Evolutionary conservation across 2,797 vertebrate genomes (phyloP).

Genomic region (Furcifer pardalis): DNA sequence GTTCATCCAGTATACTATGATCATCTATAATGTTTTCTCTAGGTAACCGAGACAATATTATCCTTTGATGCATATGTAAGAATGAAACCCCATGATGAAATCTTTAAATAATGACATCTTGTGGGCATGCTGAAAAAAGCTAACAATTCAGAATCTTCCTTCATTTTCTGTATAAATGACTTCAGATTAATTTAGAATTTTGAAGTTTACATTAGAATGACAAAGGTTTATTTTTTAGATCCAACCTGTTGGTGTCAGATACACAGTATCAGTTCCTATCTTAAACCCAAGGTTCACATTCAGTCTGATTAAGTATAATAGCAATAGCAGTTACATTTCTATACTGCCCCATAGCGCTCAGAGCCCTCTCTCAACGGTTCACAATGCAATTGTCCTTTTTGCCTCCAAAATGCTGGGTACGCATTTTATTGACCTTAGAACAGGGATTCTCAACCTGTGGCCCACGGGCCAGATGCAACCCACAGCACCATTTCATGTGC

Average conservation of each 20-base stretch:
- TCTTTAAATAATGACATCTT: no score
- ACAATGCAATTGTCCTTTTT: no score
- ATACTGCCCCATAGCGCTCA: no score
- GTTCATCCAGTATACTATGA: no score
- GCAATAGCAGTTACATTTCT: no score
- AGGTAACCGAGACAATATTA: neutral
- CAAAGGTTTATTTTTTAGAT: neutral
- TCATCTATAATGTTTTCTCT: no score
- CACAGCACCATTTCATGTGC: no score
- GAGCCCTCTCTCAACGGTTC: no score
- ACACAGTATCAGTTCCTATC: neutral
- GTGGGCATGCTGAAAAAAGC: neutral
- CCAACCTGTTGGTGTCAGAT: neutral
- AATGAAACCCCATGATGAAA: neutral
- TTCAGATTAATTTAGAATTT: neutral
- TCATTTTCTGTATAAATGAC: neutral
- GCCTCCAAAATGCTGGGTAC: no score
- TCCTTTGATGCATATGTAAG: neutral
- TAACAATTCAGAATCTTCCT: neutral
- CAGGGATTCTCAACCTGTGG: no score
- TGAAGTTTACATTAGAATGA: neutral
- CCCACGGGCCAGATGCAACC: no score
- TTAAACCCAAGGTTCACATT: neutral
- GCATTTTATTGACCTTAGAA: no score
- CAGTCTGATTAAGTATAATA: neutral